phyloP scores from a whole-genome alignment of 2,888 invertebrate species.

The Ormia ochracea region DNA sequence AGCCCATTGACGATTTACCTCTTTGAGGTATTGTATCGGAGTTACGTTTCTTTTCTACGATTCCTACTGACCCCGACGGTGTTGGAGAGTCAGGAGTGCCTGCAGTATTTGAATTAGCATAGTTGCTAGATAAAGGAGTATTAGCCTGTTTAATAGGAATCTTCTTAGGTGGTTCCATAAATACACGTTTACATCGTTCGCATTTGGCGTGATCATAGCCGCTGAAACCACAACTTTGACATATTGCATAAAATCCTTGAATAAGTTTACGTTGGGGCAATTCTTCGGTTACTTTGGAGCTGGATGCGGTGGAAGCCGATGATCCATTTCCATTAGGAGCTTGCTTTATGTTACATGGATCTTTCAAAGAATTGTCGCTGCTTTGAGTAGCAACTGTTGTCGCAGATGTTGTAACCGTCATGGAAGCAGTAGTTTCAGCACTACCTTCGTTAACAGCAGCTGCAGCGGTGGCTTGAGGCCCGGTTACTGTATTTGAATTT shows the following conservation, averaged over 20 bases:
- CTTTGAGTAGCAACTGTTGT: conserved; percentile 35
- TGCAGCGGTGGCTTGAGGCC: conserved; percentile 53
- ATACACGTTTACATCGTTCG: conserved; percentile 83
- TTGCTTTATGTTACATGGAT: conserved; percentile 16
- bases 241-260: conserved; percentile 86
- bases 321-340: conserved; percentile 4
- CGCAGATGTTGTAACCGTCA: conserved; percentile 30
- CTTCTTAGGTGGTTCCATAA: conserved; percentile 84
- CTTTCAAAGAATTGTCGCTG: conserved; percentile 65
- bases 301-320: conserved; percentile 27
- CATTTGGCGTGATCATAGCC: conserved; percentile 88
- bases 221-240: conserved; percentile 87
- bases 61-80: conserved; percentile 17
- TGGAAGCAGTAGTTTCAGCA: conserved; percentile 16
- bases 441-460: conserved; percentile 19
- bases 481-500: conserved; percentile 56
- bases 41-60: conserved; percentile 68
- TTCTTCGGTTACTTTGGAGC: conserved; percentile 75
- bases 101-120: conserved; percentile 36
- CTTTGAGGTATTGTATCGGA: conserved; percentile 39
- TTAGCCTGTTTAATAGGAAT: conserved; percentile 69
- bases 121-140: conserved; percentile 41
- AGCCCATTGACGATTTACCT: conserved; percentile 41
- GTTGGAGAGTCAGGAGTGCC: conserved; percentile 47
- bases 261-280: conserved; percentile 80